These are phyloP conservation scores for Meteorus colon DNA, from an alignment of 2,888 invertebrate species.

Conservation along the genomic window DNA sequence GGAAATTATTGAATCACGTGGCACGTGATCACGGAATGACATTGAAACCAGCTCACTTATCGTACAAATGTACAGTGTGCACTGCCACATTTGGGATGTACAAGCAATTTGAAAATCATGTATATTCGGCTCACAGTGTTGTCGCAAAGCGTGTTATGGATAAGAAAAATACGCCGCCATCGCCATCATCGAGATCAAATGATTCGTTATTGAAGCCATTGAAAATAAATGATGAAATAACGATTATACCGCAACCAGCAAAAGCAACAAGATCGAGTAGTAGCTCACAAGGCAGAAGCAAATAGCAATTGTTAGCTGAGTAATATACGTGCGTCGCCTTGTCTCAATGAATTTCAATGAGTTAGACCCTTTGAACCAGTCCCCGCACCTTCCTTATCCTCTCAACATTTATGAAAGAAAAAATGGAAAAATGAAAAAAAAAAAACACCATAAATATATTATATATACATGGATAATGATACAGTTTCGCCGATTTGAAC, in stretches of 20 bases:
- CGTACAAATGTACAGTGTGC: slow-evolving; percentile 96
- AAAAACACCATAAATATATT: slow-evolving; percentile 12
- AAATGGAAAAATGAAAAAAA: neutral
- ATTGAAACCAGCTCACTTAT: slow-evolving; percentile 92
- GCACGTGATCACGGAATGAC: slow-evolving; percentile 94
- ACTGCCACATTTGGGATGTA: slow-evolving; percentile 97
- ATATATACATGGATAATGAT: slow-evolving; percentile 32
- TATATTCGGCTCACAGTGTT: slow-evolving; percentile 93
- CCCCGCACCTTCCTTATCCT: neutral
- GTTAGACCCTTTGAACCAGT: neutral
- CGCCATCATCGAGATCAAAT: slow-evolving; percentile 72
- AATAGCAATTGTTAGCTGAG: slow-evolving; percentile 71
- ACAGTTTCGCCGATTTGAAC: slow-evolving; percentile 7
- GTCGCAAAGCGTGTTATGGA: slow-evolving; percentile 91
- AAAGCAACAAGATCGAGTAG: slow-evolving; percentile 70
- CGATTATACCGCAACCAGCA: slow-evolving; percentile 89
- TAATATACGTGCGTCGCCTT: slow-evolving; percentile 62
- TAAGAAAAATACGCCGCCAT: slow-evolving; percentile 77
- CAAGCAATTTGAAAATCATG: slow-evolving; percentile 95
- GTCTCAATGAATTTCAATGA: slow-evolving; percentile 58
- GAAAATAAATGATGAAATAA: slow-evolving; percentile 92
- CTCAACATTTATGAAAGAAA: slow-evolving; percentile 46
- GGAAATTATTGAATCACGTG: slow-evolving; percentile 94
- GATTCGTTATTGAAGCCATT: slow-evolving; percentile 85
- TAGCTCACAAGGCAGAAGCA: slow-evolving; percentile 66